Base-by-base conservation (phyloP, 2,113 vertebrate species). In the Microcebus lehilahytsara region DNA sequence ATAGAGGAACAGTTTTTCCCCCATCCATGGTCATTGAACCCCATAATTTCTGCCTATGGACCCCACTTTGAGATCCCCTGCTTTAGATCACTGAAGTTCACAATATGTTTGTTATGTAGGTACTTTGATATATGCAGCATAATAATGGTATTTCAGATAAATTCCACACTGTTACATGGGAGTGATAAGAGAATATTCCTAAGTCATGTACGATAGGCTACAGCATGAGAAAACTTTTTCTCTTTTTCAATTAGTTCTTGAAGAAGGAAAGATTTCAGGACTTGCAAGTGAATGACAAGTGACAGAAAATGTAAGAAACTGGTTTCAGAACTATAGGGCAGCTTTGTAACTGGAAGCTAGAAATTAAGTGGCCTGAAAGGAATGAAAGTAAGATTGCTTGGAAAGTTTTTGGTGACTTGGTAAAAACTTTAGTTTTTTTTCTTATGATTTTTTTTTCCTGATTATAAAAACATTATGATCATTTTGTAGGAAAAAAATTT, bases 321-420 rank as follows among this genome's bases (percentile, higher is more conserved):
- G 16, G 6, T 49, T 93, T 53, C 67, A 93, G 23, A 66, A 90
- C 32, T 34, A 71, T 5, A 87, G 25, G 30, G 37, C 51, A 78
- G 69, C 81, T 93, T 91, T 95, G 84, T 53, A 83, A 93, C n/a
- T 56, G 27, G 85, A 87, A 53, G 25, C 20, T 51, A 74, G 49
- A 72, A 91, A 60, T 60, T 42, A 19, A 71, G 85, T 22, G 42
- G 6, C 23, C 25, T 77, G 16, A 62, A 87, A 84, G 13, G 60
- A 64, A 87, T 58, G 64, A 83, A 87, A 93, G 16, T 64, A 22
- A 87, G 32, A 42, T 62, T 81, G 64, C 69, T 49, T 69, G 6
- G 66, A 95, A 83, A 87, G 56, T 86, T 14, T 85, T 27, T 27
- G 22, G 37, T 40, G 25, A 85, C 23, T n/a, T 74, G 32, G 14